These are phyloP conservation scores for Troides helena DNA, from an alignment of 2,888 invertebrate genomes.

Conservation along the genomic window DNA sequence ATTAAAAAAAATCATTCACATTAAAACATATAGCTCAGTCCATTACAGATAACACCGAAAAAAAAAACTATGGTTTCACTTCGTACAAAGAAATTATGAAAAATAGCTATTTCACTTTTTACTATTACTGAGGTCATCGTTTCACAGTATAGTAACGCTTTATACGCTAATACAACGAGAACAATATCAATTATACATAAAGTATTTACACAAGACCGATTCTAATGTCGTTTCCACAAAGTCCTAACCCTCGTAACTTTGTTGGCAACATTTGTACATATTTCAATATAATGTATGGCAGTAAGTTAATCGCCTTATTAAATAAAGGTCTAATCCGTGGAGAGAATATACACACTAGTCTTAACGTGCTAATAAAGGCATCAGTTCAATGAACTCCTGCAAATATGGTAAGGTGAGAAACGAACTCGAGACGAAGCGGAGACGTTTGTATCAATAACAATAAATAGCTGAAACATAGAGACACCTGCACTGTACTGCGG, in stretches of 20 bases:
- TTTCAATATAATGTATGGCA: conserved; percentile 14
- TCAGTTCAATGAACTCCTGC: too few species aligned
- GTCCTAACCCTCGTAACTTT: not conserved
- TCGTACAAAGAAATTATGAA: not conserved
- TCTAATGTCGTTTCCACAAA: conserved; percentile 7
- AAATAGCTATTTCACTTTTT: not conserved
- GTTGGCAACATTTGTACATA: conserved; percentile 5
- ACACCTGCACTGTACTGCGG: not conserved
- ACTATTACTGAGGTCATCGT: conserved; percentile 1
- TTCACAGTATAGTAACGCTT: conserved; percentile 21
- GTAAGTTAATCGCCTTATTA: conserved; percentile 6
- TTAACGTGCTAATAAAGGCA: too few species aligned
- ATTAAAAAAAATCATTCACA: not conserved
- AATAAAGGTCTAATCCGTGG: not conserved
- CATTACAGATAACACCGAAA: not conserved
- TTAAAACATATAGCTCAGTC: not conserved
- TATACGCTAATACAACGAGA: conserved; percentile 10
- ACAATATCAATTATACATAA: conserved; percentile 3
- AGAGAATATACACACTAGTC: not conserved
- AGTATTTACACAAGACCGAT: conserved; percentile 16
- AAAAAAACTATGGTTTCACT: not conserved
- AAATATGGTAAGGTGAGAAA: too few species aligned
- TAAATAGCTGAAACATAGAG: too few species aligned
- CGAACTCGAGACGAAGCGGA: too few species aligned
- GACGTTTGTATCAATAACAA: too few species aligned